phyloP scores from a whole-genome alignment of 2,888 invertebrate species.

The Bhutanitis thaidina region DNA sequence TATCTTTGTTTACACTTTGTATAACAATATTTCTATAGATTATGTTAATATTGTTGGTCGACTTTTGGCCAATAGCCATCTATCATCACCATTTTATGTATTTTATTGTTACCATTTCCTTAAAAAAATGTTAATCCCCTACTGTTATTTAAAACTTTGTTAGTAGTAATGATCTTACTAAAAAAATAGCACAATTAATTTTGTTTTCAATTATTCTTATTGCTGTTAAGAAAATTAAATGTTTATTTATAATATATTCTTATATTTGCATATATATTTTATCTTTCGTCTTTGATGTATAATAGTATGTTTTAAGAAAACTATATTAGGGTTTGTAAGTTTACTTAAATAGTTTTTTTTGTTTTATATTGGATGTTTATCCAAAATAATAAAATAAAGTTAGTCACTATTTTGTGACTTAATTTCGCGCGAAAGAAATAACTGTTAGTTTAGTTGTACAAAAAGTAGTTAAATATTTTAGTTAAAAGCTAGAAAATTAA shows the following conservation, averaged over 20 bases:
- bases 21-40: not conserved
- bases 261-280: too few species aligned
- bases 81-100: not conserved
- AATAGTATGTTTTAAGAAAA: too few species aligned
- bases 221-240: not conserved
- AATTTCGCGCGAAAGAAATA: not conserved
- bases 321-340: too few species aligned
- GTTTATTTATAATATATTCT: not conserved
- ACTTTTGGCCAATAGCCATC: not conserved
- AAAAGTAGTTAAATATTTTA: not conserved
- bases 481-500: not conserved
- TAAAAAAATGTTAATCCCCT: not conserved
- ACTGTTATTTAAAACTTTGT: not conserved
- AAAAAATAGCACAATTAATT: not conserved
- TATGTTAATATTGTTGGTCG: not conserved
- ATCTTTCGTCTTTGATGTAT: too few species aligned
- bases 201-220: not conserved
- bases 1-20: not conserved
- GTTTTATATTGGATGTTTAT: not conserved
- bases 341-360: too few species aligned
- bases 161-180: not conserved
- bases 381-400: not conserved
- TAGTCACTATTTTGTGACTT: not conserved
- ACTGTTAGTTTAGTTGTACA: not conserved
- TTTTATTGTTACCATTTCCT: constrained; percentile 14